Percentiles rank a stretch among this genome's conserved stretches.
Evolutionary conservation across 1,140 invertebrate species (phyloP).

Genomic region (Heliothis virescens): DNA sequence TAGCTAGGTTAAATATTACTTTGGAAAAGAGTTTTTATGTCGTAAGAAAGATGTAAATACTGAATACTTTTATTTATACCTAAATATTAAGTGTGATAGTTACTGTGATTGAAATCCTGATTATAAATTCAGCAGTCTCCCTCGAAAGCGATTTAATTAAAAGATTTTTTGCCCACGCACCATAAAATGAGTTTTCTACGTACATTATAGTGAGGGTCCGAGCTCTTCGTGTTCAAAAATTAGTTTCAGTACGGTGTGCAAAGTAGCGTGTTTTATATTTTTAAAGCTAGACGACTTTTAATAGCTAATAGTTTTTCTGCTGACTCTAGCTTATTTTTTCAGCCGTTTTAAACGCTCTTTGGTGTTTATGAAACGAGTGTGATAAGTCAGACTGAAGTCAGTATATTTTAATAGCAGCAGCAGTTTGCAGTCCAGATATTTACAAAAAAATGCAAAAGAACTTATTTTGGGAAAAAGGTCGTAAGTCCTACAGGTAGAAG

Average conservation of each 20-base stretch:
- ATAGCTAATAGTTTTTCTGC: conserved; percentile 17
- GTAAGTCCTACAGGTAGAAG: too few relatives aligned
- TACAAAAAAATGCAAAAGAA: too few relatives aligned
- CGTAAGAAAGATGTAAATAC: background rate
- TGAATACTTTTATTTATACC: background rate
- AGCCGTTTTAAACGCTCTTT: background rate
- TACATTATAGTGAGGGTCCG: conserved; percentile 49
- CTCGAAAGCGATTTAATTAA: conserved; percentile 53
- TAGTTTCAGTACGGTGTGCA: conserved; percentile 58
- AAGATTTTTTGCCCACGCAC: conserved; percentile 53
- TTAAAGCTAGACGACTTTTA: conserved; percentile 39
- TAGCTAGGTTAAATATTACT: background rate
- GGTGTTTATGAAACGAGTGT: background rate
- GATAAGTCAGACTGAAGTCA: background rate
- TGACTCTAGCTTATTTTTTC: conserved; percentile 8
- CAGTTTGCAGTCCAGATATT: too few relatives aligned
- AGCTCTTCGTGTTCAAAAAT: conserved; percentile 49
- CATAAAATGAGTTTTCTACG: conserved; percentile 56
- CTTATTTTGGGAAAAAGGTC: too few relatives aligned
- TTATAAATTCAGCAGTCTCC: conserved; percentile 24
- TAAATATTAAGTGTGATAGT: background rate
- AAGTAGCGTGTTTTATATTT: conserved; percentile 46
- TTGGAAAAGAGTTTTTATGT: too few relatives aligned
- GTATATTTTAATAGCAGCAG: too few relatives aligned
- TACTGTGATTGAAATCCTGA: conserved; percentile 2